Conservation (phyloP, 2,888 invertebrate genomes). For the Diarsia rubi region DNA sequence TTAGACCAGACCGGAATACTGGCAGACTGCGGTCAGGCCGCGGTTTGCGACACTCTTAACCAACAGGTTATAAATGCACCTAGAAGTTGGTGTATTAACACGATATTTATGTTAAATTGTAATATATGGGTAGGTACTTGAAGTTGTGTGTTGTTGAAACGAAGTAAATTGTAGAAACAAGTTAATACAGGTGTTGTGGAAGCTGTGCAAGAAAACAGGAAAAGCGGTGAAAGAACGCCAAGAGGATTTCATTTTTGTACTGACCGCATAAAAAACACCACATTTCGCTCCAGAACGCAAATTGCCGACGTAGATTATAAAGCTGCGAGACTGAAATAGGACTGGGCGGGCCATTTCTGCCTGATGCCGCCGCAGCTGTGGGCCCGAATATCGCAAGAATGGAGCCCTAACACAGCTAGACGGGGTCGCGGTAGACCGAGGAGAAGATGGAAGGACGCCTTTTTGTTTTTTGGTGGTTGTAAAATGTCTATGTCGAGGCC, state of each 20-base stretch:
- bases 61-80: constrained; percentile 62
- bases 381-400: no score
- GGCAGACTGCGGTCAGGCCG: constrained; percentile 60
- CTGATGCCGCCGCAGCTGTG: no score
- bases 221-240: neutral
- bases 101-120: constrained; percentile 22
- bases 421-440: no score
- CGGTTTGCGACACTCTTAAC: constrained; percentile 63
- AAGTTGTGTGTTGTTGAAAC: constrained; percentile 19
- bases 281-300: no score
- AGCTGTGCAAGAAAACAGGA: neutral
- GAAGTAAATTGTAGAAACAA: constrained; percentile 5
- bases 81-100: constrained; percentile 44
- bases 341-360: no score
- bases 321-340: no score
- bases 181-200: neutral
- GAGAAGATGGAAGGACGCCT: no score
- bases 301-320: no score
- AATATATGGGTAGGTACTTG: constrained; percentile 17
- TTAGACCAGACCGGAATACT: constrained; percentile 54
- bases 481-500: no score
- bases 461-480: no score
- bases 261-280: no score
- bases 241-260: neutral
- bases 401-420: no score